phyloP scores from a whole-genome alignment of 2,113 vertebrate species.

The Poecilia latipinna region DNA sequence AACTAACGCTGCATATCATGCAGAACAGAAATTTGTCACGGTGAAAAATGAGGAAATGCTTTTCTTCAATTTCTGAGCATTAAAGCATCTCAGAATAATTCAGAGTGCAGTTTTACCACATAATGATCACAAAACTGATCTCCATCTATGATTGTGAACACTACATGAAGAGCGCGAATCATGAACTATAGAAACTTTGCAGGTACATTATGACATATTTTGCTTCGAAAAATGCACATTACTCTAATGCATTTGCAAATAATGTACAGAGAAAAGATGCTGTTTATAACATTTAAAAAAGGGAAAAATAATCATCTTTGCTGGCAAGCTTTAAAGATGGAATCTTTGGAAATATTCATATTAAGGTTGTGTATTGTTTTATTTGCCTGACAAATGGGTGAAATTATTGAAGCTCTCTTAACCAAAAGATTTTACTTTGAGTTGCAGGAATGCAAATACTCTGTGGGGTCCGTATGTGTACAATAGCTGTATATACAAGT shows the following conservation, averaged over 20 bases:
- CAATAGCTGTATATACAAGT: slow-evolving; percentile 78
- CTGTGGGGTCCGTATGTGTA: slow-evolving; percentile 77
- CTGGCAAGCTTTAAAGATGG: slow-evolving; percentile 59
- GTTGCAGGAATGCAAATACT: slow-evolving; percentile 73
- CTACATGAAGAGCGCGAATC: slow-evolving; percentile 36
- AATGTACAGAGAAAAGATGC: slow-evolving; percentile 73
- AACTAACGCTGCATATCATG: not conserved
- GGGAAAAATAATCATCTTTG: slow-evolving; percentile 38
- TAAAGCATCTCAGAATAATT: not conserved
- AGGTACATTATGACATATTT: slow-evolving; percentile 48
- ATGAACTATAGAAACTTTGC: slow-evolving; percentile 57
- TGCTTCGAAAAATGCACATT: slow-evolving; percentile 50
- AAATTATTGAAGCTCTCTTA: slow-evolving; percentile 74
- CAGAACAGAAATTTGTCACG: not conserved
- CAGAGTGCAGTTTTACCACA: slow-evolving; percentile 25
- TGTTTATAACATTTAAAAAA: slow-evolving; percentile 64
- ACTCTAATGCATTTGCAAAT: slow-evolving; percentile 64
- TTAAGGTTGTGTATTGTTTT: slow-evolving; percentile 71
- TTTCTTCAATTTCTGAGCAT: not conserved
- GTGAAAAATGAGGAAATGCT: not conserved
- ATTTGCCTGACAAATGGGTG: slow-evolving; percentile 59
- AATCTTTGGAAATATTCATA: slow-evolving; percentile 59
- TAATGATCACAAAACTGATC: slow-evolving; percentile 14
- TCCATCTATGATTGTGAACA: slow-evolving; percentile 48
- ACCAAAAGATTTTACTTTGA: slow-evolving; percentile 73